Base-by-base conservation (phyloP, 2,797 vertebrate species). In the Geotrypetes seraphini region DNA sequence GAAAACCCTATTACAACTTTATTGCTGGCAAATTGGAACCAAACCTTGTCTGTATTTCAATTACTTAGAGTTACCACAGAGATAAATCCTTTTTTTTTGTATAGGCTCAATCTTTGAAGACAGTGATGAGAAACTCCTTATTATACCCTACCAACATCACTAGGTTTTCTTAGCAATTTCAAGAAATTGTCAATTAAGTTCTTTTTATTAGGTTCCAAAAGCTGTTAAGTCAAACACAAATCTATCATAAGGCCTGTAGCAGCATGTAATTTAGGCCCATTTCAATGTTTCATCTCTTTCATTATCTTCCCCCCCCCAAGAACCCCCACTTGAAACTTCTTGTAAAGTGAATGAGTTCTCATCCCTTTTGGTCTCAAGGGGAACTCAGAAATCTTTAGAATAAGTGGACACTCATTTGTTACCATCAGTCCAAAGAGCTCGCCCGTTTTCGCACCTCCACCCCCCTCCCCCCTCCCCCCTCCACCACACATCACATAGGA, bases 1-100 rank as follows among this genome's bases (percentile, higher is more conserved):
- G 87, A 90, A 90, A 91, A 89, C 84, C 85, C 88, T 84, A 91
- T 91, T 90, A 91, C 88, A 89, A 88, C 83, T 91, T 90, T 89
- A 91, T 90, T 91, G 88, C 86, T 89, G 83, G 85, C 78, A 91
- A 91, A 90, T 91, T 90, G 88, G 87, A 90, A 89, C 83, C 87
- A 87, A 91, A 90, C 86, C 84, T 88, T 88, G 83, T 89, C 84
- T 89, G 88, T 91, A 89, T 91, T 89, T 89, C 88, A 91, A 91
- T 91, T 91, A 91, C 88, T 89, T 84, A 83, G 83, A 87, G 87
- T 89, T 89, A 89, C 83, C 87, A 83, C 76, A 85, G 85, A 89
- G 85, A 91, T 89, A 90, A 90, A 90, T 90, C 83, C 83, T 85
- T 83, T 20, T 42, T 55, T 68, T 79, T 79, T 71, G 79, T 84